Percentiles rank a stretch among this genome's conserved stretches.
Conservation (phyloP, 2,888 invertebrate species). For the Beris morrisii region DNA sequence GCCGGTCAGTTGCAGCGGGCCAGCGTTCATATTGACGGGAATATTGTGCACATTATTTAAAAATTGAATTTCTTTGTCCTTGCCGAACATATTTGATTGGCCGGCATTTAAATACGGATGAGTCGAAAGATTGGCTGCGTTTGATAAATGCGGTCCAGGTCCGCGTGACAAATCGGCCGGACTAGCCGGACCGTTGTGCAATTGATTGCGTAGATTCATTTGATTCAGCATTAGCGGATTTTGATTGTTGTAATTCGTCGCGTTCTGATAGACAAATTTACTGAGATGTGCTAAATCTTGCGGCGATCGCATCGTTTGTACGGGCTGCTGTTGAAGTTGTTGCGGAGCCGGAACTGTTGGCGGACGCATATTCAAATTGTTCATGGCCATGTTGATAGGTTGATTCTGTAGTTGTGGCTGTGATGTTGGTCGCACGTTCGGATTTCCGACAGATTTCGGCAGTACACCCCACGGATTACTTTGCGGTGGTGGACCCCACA, state of each 20-base stretch:
- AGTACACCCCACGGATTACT: conserved; percentile 55
- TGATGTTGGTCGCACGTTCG: conserved; percentile 38
- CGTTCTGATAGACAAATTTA: conserved; percentile 39
- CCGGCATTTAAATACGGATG: conserved; percentile 40
- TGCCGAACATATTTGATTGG: conserved; percentile 34
- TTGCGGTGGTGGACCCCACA: conserved; percentile 56
- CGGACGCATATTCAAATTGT: conserved; percentile 38
- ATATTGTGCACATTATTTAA: conserved; percentile 60
- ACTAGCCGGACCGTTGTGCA: conserved; percentile 52
- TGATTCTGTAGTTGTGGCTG: conserved; percentile 30
- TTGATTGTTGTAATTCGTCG: conserved; percentile 42
- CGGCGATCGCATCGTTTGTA: conserved; percentile 40
- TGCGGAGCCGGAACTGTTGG: conserved; percentile 38
- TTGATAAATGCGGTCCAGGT: conserved; percentile 39
- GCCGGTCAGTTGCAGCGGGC: conserved; percentile 34
- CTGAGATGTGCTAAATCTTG: conserved; percentile 40
- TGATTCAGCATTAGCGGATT: conserved; percentile 41
- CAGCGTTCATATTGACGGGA: conserved; percentile 44
- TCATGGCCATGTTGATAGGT: conserved; percentile 38
- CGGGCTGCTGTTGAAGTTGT: conserved; percentile 41
- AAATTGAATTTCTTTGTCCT: conserved; percentile 61
- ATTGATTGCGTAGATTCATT: conserved; percentile 41
- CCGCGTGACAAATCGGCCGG: conserved; percentile 46
- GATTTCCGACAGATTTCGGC: conserved; percentile 46
- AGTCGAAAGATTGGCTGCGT: conserved; percentile 40